phyloP scores from a whole-genome alignment of 2,888 invertebrate species.

The Drosophila multiciliata region DNA sequence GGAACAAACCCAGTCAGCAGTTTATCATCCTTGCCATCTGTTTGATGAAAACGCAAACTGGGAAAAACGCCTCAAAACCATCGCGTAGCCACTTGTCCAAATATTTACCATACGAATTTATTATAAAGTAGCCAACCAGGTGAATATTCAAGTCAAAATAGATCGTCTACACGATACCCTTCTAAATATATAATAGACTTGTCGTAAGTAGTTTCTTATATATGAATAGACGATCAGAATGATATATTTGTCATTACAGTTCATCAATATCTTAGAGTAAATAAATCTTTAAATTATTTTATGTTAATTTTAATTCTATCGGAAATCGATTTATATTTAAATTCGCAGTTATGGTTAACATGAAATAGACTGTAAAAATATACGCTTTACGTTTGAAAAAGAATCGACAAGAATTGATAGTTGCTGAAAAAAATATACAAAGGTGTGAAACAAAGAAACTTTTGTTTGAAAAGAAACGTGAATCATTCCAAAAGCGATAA shows the following conservation, averaged over 20 bases:
- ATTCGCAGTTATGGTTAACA: neutral
- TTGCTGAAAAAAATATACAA: neutral
- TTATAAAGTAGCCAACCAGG: constrained; percentile 56
- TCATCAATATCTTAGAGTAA: neutral
- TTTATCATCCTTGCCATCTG: constrained; percentile 15
- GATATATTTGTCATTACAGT: neutral
- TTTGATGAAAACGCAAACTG: constrained; percentile 30
- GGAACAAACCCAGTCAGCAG: neutral
- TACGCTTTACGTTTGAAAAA: neutral
- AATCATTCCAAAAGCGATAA: neutral
- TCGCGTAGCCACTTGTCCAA: constrained; percentile 67
- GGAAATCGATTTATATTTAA: neutral
- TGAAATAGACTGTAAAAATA: neutral
- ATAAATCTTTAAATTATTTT: neutral
- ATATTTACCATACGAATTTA: constrained; percentile 75
- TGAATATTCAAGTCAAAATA: neutral
- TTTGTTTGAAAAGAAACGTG: neutral
- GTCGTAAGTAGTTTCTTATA: neutral
- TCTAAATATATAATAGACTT: neutral
- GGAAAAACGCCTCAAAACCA: constrained; percentile 43
- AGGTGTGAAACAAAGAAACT: neutral
- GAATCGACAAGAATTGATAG: neutral
- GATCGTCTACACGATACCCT: constrained; percentile 23
- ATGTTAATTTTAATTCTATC: neutral
- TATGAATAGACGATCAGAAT: neutral